These are phyloP conservation scores for Drosophila paracracens DNA, from an alignment of 2,888 invertebrate species.

Conservation along the genomic window DNA sequence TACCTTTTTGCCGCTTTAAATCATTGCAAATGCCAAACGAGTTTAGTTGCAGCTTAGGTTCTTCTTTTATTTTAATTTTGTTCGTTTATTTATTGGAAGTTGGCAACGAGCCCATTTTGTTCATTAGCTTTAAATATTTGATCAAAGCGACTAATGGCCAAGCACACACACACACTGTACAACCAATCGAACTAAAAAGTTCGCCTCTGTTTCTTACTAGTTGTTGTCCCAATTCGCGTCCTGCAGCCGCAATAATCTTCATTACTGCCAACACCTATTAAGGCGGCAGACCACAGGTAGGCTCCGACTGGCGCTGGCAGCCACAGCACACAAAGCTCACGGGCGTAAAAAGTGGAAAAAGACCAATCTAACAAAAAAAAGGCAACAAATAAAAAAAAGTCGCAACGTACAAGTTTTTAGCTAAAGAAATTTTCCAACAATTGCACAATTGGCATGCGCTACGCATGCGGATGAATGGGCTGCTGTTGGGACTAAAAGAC, in stretches of 20 bases:
- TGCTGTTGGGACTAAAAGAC: slow-evolving; percentile 39
- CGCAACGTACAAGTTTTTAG: slow-evolving; percentile 72
- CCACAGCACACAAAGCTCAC: slow-evolving; percentile 3
- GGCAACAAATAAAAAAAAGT: slow-evolving; percentile 46
- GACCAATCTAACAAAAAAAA: slow-evolving; percentile 19
- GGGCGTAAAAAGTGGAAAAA: slow-evolving; percentile 43
- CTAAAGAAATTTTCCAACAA: slow-evolving; percentile 73
- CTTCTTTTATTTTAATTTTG: slow-evolving; percentile 23
- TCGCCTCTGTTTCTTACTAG: slow-evolving; percentile 14
- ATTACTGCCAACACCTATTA: slow-evolving; percentile 76
- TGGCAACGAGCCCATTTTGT: slow-evolving; percentile 57
- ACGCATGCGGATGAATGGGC: slow-evolving; percentile 70
- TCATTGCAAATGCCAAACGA: slow-evolving; percentile 57
- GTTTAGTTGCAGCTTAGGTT: slow-evolving; percentile 41
- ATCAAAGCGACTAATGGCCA: slow-evolving; percentile 74
- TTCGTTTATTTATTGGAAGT: slow-evolving; percentile 43
- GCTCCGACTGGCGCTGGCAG: slow-evolving; percentile 20
- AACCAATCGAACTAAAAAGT: slow-evolving; percentile 23
- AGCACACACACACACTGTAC: slow-evolving; percentile 11
- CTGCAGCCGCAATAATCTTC: slow-evolving; percentile 56
- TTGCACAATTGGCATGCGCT: slow-evolving; percentile 78
- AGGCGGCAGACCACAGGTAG: slow-evolving; percentile 46
- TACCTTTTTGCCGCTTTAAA: slow-evolving; percentile 46
- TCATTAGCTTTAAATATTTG: slow-evolving; percentile 79
- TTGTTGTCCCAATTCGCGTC: slow-evolving; percentile 46